phyloP scores from a whole-genome alignment of 2,888 invertebrate species.

The Trisateles emortualis region DNA sequence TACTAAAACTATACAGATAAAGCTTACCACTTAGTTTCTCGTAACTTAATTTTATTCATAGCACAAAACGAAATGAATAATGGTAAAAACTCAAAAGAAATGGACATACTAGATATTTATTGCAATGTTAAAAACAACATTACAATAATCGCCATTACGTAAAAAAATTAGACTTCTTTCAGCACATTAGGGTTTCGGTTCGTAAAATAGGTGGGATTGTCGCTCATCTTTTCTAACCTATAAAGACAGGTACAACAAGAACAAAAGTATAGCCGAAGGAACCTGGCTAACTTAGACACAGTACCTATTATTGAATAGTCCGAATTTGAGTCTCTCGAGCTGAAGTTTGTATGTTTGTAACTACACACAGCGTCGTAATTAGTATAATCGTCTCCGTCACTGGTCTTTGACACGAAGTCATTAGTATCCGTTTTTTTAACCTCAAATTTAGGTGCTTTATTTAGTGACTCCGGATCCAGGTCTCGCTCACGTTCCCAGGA shows the following conservation, averaged over 20 bases:
- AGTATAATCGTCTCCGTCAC: constrained; percentile 21
- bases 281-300: constrained; percentile 74
- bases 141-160: not conserved
- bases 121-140: not conserved
- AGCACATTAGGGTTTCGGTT: constrained; percentile 15
- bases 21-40: too few relatives aligned
- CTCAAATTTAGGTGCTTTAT: constrained; percentile 44
- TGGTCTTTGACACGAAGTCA: constrained; percentile 15
- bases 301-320: constrained; percentile 53
- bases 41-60: too few relatives aligned
- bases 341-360: constrained; percentile 38
- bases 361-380: constrained; percentile 46
- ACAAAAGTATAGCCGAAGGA: constrained; percentile 78
- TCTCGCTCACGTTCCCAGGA: constrained; percentile 83
- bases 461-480: constrained; percentile 38
- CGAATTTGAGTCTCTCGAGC: constrained; percentile 56
- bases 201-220: constrained; percentile 48
- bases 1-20: too few relatives aligned
- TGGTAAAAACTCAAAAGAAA: too few relatives aligned
- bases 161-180: constrained; percentile 3
- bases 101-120: not conserved
- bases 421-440: constrained; percentile 27
- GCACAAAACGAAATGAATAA: too few relatives aligned
- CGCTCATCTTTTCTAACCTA: constrained; percentile 70
- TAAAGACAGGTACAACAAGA: constrained; percentile 81